phyloP scores from a whole-genome alignment of 2,888 invertebrate genomes.

The Eristalis pertinax region DNA sequence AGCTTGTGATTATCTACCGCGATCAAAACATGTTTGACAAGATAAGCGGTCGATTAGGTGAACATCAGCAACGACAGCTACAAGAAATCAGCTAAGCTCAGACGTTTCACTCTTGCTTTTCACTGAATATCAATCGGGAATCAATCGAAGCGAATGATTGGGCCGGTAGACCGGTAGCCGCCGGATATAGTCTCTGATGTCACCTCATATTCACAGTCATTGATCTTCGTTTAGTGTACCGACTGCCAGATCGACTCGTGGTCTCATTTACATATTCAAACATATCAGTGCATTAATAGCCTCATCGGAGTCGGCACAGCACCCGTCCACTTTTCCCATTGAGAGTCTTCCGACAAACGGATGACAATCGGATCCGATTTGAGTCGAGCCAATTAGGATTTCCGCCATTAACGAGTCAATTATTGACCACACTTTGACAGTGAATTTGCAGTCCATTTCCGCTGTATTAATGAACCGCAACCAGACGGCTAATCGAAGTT shows the following conservation, averaged over 20 bases:
- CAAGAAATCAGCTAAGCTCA: not conserved
- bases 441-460: constrained; percentile 12
- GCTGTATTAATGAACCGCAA: constrained; percentile 4
- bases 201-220: constrained; percentile 16
- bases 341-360: constrained; percentile 7
- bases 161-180: constrained; percentile 23
- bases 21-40: not conserved
- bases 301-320: not conserved
- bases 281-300: constrained; percentile 29
- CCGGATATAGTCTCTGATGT: constrained; percentile 39
- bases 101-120: not conserved
- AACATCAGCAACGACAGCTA: not conserved
- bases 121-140: not conserved
- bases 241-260: not conserved
- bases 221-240: constrained; percentile 5
- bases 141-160: not conserved
- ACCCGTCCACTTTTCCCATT: constrained; percentile 5
- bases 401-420: constrained; percentile 30
- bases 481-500: not conserved
- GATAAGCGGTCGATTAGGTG: not conserved
- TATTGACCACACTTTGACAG: constrained; percentile 7
- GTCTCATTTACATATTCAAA: constrained; percentile 41
- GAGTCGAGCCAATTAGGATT: constrained; percentile 9
- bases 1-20: not conserved
- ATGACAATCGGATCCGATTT: constrained; percentile 2